Conservation (phyloP, 2,113 vertebrate genomes). For the Atractosteus spatula region DNA sequence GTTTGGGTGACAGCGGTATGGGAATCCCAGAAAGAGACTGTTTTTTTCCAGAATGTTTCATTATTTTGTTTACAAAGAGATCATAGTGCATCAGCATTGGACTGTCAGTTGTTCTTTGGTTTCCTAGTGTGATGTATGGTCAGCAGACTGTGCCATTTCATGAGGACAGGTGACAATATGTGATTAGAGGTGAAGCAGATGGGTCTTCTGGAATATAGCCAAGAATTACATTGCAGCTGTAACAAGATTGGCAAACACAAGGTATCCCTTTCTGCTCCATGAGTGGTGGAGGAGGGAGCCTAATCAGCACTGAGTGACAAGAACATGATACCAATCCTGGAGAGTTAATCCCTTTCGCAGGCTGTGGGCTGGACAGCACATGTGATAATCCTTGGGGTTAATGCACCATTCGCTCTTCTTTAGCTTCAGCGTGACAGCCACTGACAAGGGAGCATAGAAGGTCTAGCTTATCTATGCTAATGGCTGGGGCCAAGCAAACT, state of each 20-base stretch:
- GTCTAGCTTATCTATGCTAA: constrained; percentile 60
- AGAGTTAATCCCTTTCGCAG: constrained; percentile 53
- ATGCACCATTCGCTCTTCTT: constrained; percentile 53
- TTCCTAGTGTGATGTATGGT: no score
- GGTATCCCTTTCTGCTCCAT: constrained; percentile 44
- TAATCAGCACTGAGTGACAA: constrained; percentile 49
- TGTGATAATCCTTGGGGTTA: constrained; percentile 59
- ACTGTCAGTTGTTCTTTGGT: no score
- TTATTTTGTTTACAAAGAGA: no score
- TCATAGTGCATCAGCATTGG: no score
- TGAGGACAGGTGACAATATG: background rate
- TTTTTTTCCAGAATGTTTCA: no score
- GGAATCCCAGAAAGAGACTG: no score
- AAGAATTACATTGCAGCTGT: background rate
- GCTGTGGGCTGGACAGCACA: constrained; percentile 33
- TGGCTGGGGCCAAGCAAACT: constrained; percentile 41
- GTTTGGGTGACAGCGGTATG: no score
- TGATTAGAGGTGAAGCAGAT: background rate
- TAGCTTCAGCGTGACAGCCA: constrained; percentile 51
- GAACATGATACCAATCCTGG: constrained; percentile 57
- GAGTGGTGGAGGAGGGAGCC: constrained; percentile 39
- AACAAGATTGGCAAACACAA: constrained; percentile 34
- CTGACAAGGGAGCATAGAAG: constrained; percentile 53
- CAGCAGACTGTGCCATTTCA: background rate
- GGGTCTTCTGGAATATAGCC: background rate